A percentile compares a stretch with the other conserved stretches of the same genome.
These are phyloP conservation scores for Cyprinodon tularosa DNA, from an alignment of 2,113 vertebrate species.

Conservation along the genomic window DNA sequence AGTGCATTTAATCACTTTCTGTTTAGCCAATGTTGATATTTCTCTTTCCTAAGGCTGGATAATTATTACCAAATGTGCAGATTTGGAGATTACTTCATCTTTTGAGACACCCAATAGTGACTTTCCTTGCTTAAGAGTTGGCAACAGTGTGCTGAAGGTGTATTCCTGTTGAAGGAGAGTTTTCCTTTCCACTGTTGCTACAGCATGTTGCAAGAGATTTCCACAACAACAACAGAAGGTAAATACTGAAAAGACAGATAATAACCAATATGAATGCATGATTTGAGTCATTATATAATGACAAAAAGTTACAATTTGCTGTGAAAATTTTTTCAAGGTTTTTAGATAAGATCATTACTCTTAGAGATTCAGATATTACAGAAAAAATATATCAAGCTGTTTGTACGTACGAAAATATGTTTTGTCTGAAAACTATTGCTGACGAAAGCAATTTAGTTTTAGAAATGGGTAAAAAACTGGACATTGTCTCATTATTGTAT, in stretches of 20 bases:
- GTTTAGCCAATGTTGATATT: too few relatives aligned
- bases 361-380: neutral
- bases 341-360: neutral
- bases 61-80: too few relatives aligned
- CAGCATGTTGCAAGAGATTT: neutral
- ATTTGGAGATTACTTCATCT: too few relatives aligned
- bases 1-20: too few relatives aligned
- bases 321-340: neutral
- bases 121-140: too few relatives aligned
- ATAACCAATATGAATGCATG: too few relatives aligned
- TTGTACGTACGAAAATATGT: neutral
- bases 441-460: neutral
- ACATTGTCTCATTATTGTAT: neutral
- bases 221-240: neutral
- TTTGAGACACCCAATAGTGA: too few relatives aligned
- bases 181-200: neutral
- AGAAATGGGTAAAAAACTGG: neutral
- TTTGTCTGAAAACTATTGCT: neutral
- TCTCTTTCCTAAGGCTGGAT: too few relatives aligned
- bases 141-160: neutral
- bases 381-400: neutral
- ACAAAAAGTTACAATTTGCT: neutral
- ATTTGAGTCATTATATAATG: neutral
- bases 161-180: neutral
- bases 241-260: too few relatives aligned